phyloP scores from a whole-genome alignment of 2,113 vertebrate species.

The Nyctibius bracteatus region DNA sequence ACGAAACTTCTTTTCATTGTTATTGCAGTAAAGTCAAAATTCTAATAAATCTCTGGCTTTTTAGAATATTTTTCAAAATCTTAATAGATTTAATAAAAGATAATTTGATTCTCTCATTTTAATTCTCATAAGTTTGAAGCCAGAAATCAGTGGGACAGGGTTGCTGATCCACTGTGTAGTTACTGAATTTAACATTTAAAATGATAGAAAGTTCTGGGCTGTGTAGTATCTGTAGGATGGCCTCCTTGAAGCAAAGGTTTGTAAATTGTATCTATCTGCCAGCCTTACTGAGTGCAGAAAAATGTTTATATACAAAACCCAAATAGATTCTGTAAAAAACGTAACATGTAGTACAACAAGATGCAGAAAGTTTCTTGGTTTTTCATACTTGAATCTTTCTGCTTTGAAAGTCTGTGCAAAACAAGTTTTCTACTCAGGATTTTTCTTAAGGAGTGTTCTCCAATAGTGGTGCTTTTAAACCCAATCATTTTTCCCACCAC shows the following conservation, averaged over 20 bases:
- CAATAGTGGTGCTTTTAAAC: neutral
- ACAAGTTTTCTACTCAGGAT: neutral
- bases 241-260: neutral
- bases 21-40: neutral
- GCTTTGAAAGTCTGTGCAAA: neutral
- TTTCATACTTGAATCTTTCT: neutral
- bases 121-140: neutral
- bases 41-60: neutral
- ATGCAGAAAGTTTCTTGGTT: neutral
- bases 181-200: neutral
- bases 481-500: neutral
- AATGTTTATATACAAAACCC: neutral
- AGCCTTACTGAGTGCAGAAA: neutral
- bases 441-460: neutral
- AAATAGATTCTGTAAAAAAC: neutral
- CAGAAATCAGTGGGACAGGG: neutral
- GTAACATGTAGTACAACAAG: neutral
- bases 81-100: neutral
- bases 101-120: neutral
- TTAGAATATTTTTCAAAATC: neutral
- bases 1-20: neutral
- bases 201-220: neutral
- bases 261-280: neutral
- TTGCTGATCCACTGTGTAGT: neutral
- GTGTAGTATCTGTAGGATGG: neutral